Evolutionary conservation across 2,888 invertebrate genomes (phyloP).

Genomic region (Osedax frankpressi): DNA sequence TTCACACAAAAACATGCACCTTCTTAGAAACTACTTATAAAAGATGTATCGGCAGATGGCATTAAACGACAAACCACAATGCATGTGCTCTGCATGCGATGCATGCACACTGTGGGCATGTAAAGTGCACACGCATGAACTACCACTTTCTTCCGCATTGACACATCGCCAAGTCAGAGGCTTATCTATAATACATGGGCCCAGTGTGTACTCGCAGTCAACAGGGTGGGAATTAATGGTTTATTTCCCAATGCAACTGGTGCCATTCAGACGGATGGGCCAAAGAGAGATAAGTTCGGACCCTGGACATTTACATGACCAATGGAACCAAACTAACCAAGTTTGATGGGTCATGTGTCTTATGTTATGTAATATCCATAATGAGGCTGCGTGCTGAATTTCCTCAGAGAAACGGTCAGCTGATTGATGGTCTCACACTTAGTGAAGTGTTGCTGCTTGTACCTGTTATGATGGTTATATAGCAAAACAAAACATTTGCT

Average conservation of each 20-base stretch:
- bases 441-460: background rate
- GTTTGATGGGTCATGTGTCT: background rate
- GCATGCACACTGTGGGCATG: background rate
- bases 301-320: slow-evolving; percentile 4
- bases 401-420: background rate
- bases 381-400: background rate
- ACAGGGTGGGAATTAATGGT: background rate
- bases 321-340: background rate
- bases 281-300: slow-evolving; percentile 4
- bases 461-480: background rate
- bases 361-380: background rate
- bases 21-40: slow-evolving; percentile 9
- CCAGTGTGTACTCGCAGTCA: background rate
- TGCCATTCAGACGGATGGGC: background rate
- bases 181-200: slow-evolving; percentile 6
- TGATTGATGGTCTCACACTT: background rate
- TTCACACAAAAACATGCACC: background rate
- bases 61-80: background rate
- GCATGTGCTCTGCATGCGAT: background rate
- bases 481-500: background rate
- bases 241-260: slow-evolving; percentile 5
- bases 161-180: slow-evolving; percentile 4
- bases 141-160: background rate
- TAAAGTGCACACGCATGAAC: background rate
- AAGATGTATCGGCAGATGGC: background rate